These are phyloP conservation scores for Todus mexicanus DNA, from an alignment of 2,797 vertebrate genomes.

Conservation along the genomic window DNA sequence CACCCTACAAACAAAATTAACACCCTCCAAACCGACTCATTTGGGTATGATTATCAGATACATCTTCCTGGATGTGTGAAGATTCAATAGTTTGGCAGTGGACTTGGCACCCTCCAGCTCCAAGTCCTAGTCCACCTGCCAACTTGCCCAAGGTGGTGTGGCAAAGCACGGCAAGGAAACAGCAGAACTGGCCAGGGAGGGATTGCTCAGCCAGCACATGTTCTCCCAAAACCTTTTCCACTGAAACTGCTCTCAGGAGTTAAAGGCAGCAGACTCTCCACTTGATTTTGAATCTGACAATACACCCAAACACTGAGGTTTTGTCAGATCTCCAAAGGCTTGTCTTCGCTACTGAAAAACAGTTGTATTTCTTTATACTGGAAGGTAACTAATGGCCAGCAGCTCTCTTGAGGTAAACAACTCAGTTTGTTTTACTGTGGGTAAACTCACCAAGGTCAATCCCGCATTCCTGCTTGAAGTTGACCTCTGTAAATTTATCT, in stretches of 20 bases:
- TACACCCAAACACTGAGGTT: neutral
- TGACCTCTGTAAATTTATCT: constrained; percentile 37
- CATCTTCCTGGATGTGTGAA: neutral
- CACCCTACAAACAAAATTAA: neutral
- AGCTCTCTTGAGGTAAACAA: constrained; percentile 25
- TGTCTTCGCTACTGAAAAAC: neutral
- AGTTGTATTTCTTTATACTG: neutral
- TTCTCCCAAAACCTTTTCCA: neutral
- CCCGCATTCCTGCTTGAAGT: neutral
- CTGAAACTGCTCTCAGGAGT: neutral
- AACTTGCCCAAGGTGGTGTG: neutral
- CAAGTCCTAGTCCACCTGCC: neutral
- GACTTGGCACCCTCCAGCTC: neutral
- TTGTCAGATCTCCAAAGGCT: constrained; percentile 16
- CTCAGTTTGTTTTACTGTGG: neutral
- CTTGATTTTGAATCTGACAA: neutral
- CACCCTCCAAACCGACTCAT: neutral
- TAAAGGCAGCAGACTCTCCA: neutral
- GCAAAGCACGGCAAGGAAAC: neutral
- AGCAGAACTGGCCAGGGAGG: neutral
- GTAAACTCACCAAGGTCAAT: constrained; percentile 27
- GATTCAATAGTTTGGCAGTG: neutral
- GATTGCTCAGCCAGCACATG: neutral
- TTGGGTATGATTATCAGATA: neutral
- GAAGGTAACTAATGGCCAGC: neutral